Evolutionary conservation across 2,888 invertebrate species (phyloP), one percentile per base, ranked within the genome.

Genomic region (Caenorhabditis parvicauda): DNA sequence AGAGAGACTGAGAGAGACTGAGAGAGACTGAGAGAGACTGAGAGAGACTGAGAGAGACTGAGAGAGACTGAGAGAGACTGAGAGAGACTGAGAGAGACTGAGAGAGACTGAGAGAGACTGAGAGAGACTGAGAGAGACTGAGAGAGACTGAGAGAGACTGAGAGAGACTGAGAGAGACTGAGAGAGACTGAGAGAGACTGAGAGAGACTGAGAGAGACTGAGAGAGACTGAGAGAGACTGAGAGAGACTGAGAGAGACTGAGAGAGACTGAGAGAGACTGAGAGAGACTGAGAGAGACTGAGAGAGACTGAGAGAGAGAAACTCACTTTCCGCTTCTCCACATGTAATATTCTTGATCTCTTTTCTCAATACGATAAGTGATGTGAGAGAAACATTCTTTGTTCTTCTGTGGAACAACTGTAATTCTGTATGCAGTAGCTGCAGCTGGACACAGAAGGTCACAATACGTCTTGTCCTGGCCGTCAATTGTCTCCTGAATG

Each of bases 391-490:
- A 74, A 38, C 74, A 74, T 3, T 63, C 60, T 4, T 67, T 68
- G 47, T 71, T 69, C 27, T 67, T 55, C 29, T 59, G 59, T 19
- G 65, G 65, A 28, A 17, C 51, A 42, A 6, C 67, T 43, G 21
- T 62, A 52, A 44, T 75, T 55, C 73, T 60, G 60, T 78, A 78
- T 22, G 74, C 78, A 14, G 78, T 78, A 44, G 72, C 76, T 22
- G 78, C 77, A 29, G 67, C 66, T 6, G 75, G 75, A 37, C 75
- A 76, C 28, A 76, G 57, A 27, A 75, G 47, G 37, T 76, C 71
- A 55, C 76, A 77, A 48, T 76, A 76, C 2, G 74, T 68, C n/a
- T 76, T 71, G 14, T 61, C 50, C 45, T 74, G 74, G 19, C 76
- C 76, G 57, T 78, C 74, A 7, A 74, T 65, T 17, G 60, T 60